Evolutionary conservation across 2,888 invertebrate species (phyloP), one percentile per base, ranked within the genome.

Genomic region (Lycophotia porphyrea): DNA sequence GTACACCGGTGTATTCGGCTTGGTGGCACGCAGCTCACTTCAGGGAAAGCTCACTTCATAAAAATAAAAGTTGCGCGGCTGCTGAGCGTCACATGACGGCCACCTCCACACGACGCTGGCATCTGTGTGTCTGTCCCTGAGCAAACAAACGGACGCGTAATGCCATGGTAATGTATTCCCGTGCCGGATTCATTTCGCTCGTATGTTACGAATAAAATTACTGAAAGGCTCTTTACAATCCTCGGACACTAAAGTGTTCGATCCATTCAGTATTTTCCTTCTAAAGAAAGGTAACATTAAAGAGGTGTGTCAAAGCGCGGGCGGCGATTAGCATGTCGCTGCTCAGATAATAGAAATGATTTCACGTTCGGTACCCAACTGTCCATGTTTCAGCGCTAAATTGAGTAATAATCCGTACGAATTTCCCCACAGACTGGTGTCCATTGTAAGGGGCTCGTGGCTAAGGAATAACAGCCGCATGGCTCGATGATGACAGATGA

Each of bases 121-220:
- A 7, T n/a, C 24, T n/a, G n/a, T n/a, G n/a, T n/a, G n/a, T 18
- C 44, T 15, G 44, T 18, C 44, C 44, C 44, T 44, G 15, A 44
- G 44, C 44, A 44, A 44, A 44, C 44, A 44, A 18, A 13, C 39
- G 39, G 39, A 11, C 39, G 39, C 39, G 34, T 79, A 77, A 74
- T 77, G 60, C 13, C 27, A 80, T 85, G 82, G 39, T 82, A 82
- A 82, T 75, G 36, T 80, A 85, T 85, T 82, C 76, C 52, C 47
- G 61, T 76, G 64, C 63, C 42, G 42, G 61, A 68, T 68, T 78
- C 60, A 71, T 78, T 81, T 69, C 31, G 39, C 60, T 78, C 36
- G 68, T 34, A n/a, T 74, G 58, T 75, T 66, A 55, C 64, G 60
- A 82, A 83, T 75, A 78, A 63, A 36, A 73, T 81, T 71, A 73